Conservation (phyloP, 2,113 vertebrate genomes). For the Pholis gunnellus region DNA sequence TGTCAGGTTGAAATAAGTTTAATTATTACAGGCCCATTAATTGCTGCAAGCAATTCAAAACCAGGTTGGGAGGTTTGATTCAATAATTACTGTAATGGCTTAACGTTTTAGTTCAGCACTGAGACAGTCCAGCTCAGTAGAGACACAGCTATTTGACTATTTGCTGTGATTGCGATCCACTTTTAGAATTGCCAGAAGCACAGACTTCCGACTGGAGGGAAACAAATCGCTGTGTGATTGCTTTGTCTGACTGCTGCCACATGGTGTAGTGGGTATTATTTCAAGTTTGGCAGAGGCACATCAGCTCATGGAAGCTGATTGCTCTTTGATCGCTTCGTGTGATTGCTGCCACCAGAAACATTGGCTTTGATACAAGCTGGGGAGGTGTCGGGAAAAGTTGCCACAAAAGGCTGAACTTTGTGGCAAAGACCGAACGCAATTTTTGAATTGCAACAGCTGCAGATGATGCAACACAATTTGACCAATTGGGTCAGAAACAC, state of each 20-base stretch:
- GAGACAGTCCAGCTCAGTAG: conserved; percentile 2
- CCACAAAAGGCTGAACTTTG: background rate
- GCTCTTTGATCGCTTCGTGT: conserved; percentile 39
- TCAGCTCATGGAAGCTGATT: conserved; percentile 30
- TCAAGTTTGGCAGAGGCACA: conserved; percentile 32
- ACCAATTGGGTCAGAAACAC: background rate
- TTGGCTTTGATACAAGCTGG: background rate
- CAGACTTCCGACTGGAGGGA: conserved; percentile 4
- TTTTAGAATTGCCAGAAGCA: conserved; percentile 40
- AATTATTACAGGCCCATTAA: conserved; percentile 7
- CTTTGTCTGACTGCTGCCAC: conserved; percentile 37
- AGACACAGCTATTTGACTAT: conserved; percentile 27
- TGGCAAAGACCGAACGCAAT: background rate
- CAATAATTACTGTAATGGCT: conserved; percentile 29
- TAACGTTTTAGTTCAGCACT: conserved; percentile 24
- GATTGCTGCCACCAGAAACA: conserved; percentile 40
- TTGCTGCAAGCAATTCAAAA: background rate
- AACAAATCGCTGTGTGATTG: conserved; percentile 37
- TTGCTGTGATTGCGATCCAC: conserved; percentile 36
- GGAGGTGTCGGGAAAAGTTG: conserved; percentile 8
- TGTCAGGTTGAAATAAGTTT: conserved; percentile 11
- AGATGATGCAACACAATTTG: background rate
- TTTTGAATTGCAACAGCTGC: background rate
- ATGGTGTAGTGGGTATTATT: conserved; percentile 27
- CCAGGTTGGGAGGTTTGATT: conserved; percentile 22